Conservation (phyloP, 2,888 invertebrate species). For the Hyposoter didymator region DNA sequence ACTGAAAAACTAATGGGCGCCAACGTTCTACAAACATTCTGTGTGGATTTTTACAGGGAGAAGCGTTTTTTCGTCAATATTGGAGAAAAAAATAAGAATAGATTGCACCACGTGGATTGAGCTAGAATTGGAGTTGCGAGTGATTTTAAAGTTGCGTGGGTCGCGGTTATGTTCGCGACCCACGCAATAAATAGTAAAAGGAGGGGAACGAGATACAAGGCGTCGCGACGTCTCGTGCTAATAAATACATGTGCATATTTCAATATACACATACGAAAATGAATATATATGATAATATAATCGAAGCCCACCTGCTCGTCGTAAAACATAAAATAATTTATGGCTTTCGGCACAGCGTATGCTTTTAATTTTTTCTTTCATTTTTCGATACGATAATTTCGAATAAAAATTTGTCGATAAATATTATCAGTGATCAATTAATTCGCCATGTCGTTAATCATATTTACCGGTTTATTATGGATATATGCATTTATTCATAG, state of each 20-base stretch:
- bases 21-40: background rate
- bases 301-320: conserved; percentile 32
- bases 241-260: conserved; percentile 2
- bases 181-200: conserved; percentile 47
- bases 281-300: background rate
- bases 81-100: background rate
- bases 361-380: background rate
- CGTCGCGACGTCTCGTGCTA: conserved; percentile 49
- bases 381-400: background rate
- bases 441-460: background rate
- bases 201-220: conserved; percentile 39
- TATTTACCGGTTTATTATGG: background rate
- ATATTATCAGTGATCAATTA: conserved; percentile 4
- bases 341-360: background rate
- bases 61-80: background rate
- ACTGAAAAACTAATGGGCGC: too few species aligned
- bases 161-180: conserved; percentile 51
- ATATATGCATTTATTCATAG: background rate
- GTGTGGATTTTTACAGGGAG: background rate
- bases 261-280: background rate
- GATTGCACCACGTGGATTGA: background rate
- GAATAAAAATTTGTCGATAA: conserved; percentile 1
- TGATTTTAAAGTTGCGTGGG: conserved; percentile 52
- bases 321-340: conserved; percentile 28
- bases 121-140: background rate